phyloP scores from a whole-genome alignment of 2,797 vertebrate species.

The Myripristis jacobus region DNA sequence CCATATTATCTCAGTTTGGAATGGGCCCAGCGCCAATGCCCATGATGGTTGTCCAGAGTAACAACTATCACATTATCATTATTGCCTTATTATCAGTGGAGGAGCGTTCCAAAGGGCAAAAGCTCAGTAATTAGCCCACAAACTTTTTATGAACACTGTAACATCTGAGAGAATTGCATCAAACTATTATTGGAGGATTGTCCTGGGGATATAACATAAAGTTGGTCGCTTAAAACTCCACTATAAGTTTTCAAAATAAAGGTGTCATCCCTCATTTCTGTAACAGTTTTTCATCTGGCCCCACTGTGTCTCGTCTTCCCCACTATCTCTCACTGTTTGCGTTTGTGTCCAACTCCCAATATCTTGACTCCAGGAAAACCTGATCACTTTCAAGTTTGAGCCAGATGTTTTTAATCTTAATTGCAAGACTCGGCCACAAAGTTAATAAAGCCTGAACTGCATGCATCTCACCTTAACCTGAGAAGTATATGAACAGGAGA shows the following conservation, averaged over 20 bases:
- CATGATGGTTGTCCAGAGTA: slow-evolving; percentile 30
- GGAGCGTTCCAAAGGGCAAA: slow-evolving; percentile 69
- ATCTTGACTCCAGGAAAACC: neutral
- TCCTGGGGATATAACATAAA: too few relatives aligned
- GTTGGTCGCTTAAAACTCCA: too few relatives aligned
- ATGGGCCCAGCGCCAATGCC: slow-evolving; percentile 12
- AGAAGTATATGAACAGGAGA: too few relatives aligned
- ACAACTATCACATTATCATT: slow-evolving; percentile 54
- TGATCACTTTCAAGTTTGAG: too few relatives aligned
- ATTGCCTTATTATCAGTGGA: slow-evolving; percentile 64
- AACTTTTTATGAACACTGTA: slow-evolving; percentile 7
- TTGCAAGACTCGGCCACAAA: neutral
- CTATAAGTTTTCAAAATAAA: too few relatives aligned
- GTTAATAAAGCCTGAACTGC: neutral
- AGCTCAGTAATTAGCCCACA: slow-evolving; percentile 24
- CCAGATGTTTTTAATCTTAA: neutral
- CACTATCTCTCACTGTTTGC: neutral
- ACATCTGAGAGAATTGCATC: too few relatives aligned
- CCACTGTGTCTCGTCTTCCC: neutral
- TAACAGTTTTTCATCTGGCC: neutral
- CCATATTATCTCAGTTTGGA: neutral
- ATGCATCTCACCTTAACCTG: neutral
- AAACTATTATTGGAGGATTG: too few relatives aligned
- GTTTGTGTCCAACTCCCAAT: neutral
- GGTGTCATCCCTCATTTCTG: neutral